Base-by-base conservation (phyloP, 2,888 invertebrate genomes). In the Leptodirus hochenwartii region DNA sequence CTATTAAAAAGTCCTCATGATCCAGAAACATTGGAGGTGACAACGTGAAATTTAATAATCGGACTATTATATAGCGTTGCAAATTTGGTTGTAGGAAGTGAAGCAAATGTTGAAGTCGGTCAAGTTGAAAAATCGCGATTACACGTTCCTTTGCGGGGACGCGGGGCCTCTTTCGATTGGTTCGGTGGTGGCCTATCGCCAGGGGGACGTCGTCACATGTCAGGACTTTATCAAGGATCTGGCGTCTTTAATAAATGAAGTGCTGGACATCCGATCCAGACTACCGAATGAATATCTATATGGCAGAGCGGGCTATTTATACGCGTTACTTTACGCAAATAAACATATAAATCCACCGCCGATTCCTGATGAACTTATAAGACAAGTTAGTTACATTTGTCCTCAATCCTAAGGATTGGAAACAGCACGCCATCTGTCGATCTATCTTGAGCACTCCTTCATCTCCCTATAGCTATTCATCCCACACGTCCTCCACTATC, bases 241-340 rank as follows among this genome's bases (percentile, higher is more conserved):
- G 12, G 3, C 32, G 12, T 15, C 22, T 24, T 24, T 37, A 17
- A 36, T 32, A 22, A 13, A 28, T 29, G 53, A 64, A 39, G 61
- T 73, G 29, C 48, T 67, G 39, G 56, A 63, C 31, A 56, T 64
- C 24, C 47, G 49, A 27, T 50, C 54, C 13, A 59, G 62, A 37
- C 43, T 68, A 29, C 74, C 84, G 1, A 79, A 88, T 62, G 90
- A 90, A 56, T 53, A 85, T 32, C 59, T 91, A 17, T 87, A 82
- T 60, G 90, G 91, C 4, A 64, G 81, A 47, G 67, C 69, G 39
- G 90, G 90, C 11, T 88, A 81, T 51, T 58, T 91, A 9, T 82
- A 66, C 56, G 61, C 80, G 3, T 58, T 88, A 28, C 54, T 85
- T 5, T 82, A 74, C 59, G 65, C 84, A 1, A 75, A 75, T 45